Base-by-base conservation (phyloP, 2,797 vertebrate genomes). In the Channallabes apus region DNA sequence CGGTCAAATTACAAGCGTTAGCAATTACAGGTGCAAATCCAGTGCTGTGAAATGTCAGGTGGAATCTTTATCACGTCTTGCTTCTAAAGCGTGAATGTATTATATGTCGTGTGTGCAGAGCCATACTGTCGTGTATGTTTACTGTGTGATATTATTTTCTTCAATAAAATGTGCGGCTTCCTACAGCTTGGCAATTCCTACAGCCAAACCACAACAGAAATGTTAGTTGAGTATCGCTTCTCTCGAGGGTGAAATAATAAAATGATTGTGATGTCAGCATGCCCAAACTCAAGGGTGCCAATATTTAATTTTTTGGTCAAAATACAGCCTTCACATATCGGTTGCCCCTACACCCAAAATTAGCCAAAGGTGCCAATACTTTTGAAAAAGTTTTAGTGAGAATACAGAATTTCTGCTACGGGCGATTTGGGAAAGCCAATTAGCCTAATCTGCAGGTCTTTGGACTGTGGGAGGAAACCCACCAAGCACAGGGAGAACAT, bases 21-120 rank as follows among this genome's bases (percentile, higher is more conserved):
- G 78, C 81, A 65, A 81, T 73, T 85, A 73, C 84, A 85, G 58
- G 78, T 75, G 78, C 78, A 38, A 81, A 81, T 85, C 77, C 58
- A 73, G 58, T 54, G 58, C 59, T 85, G 41, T 59, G 64, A 84
- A 69, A 79, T 69, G 68, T 81, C 68, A 71, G 58, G 27, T 41
- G 59, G 58, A 64, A 79, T 79, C 35, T 79, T 62, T 41, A 17
- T 15, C 32, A 41, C 6, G 1, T 62, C n/a, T 62, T 62, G 38
- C 22, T 38, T 76, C 27, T 58, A 32, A 27, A 20, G 15, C 32
- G 3, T 56, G 51, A 76, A 56, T 62, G 32, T 38, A 38, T 78
- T 61, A n/a, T 79, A 64, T 41, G 77, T 12, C 6, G 24, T 75
- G 72, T 75, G 51, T 56, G 12, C 22, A 41, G 35, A 24, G 38